Evolutionary conservation across 2,888 invertebrate genomes (phyloP), one percentile per base, ranked within the genome.

Genomic region (Lydus trimaculatus): DNA sequence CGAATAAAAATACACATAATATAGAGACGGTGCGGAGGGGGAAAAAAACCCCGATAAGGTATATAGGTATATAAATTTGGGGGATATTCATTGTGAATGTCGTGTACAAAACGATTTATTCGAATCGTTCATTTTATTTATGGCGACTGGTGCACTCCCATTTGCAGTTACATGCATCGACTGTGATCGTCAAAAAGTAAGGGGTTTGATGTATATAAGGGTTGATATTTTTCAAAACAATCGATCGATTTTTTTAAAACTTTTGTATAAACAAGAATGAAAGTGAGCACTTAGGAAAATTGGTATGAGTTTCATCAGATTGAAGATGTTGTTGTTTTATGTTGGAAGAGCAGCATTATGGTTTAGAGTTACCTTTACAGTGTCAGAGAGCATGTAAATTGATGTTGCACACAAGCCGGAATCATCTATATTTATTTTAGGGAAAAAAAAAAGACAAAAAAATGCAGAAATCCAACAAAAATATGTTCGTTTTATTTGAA

Each of bases 91-190:
- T 48, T 64, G 61, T 64, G 63, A 56, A 68, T 69, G 65, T 69
- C 69, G 65, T 65, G 61, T 59, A 58, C 66, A 78, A 81, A 80
- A 77, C 76, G 81, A 81, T 81, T 81, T 81, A 82, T 82, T 79
- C 76, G 76, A 76, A 76, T 78, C 79, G 77, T 80, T 82, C 80
- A 79, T 74, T 79, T 82, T 82, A 83, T 83, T 83, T 83, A 83
- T 82, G 79, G 82, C 79, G 78, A 76, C 74, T 72, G 74, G 78
- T 76, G 79, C 80, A 81, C 83, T 79, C 82, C 83, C 80, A 80
- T 76, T 76, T 75, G 74, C 67, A 66, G 70, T 70, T 67, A 61
- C 48, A 48, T 48, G 48, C 48, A 48, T 20, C 48, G 20, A 48
- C 48, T 48, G 48, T 48, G 20, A 48, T 48, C 48, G 20, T 20